Conservation (phyloP, 2,888 invertebrate genomes). For the Coenonympha glycerion region DNA sequence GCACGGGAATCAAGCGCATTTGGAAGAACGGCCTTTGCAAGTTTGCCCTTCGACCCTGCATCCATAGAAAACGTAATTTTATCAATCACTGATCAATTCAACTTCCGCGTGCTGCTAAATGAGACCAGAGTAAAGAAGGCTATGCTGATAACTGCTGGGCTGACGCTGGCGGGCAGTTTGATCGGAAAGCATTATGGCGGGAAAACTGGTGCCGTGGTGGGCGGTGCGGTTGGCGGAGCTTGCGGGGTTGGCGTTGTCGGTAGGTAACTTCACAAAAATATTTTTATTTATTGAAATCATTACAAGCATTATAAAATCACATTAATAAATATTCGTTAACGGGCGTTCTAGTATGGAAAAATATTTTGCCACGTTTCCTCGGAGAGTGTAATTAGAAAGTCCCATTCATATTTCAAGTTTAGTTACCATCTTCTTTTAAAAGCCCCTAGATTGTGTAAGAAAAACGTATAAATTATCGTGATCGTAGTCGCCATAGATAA, state of each 20-base stretch:
- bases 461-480: too few species aligned
- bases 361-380: too few species aligned
- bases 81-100: conserved; percentile 51
- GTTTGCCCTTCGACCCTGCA: conserved; percentile 50
- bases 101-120: conserved; percentile 54
- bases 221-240: conserved; percentile 59
- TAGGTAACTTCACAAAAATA: conserved; percentile 33
- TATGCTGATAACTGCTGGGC: conserved; percentile 50
- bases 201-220: conserved; percentile 56
- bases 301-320: too few species aligned
- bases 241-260: conserved; percentile 62
- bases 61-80: conserved; percentile 56
- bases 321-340: too few species aligned
- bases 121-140: conserved; percentile 44
- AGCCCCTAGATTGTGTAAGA: too few species aligned
- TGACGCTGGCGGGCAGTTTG: conserved; percentile 57
- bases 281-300: background rate
- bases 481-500: too few species aligned
- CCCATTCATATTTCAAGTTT: too few species aligned
- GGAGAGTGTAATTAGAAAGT: too few species aligned
- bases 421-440: too few species aligned
- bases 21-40: too few species aligned
- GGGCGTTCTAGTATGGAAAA: too few species aligned
- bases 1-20: too few species aligned
- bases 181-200: conserved; percentile 62